Base-by-base conservation (phyloP, 2,797 vertebrate species). In the Spea hammondii region DNA sequence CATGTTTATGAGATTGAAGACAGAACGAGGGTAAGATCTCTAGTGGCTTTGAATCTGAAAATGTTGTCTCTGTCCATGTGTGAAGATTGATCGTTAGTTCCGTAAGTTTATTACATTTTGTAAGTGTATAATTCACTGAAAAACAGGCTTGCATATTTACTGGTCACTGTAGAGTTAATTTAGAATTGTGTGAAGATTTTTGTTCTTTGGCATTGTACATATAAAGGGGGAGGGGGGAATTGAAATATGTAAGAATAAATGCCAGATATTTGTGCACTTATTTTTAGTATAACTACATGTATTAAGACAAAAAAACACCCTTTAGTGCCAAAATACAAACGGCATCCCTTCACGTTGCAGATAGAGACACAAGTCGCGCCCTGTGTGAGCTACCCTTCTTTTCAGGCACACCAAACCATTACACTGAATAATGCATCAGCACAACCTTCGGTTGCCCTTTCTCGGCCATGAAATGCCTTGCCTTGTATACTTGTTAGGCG, bases 1-100 rank as follows among this genome's bases (percentile, higher is more conserved):
- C 93, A 91, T 83, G 96, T 99, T 87, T 94, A 97, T 62, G 96
- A 98, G 88, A 98, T 99, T 83, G 97, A 99, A 91, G 96, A 97
- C 87, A 93, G 96, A 88, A 99, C 97, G 17, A 96, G 95, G 95
- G 97, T 99, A 93, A 91, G 91, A 81, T n/a, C 10, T 17, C 53
- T 64, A 3, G 32, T 32, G 32, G 32, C 32, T 32, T 32, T 32
- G 32, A 32, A 32, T 32, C 32, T 2, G 32, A 2, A 32, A 32
- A 32, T 32, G 32, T 32, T 32, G 32, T 32, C 32, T 32, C 32
- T 32, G 32, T 32, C 32, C 32, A 32, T 32, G 32, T 32, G 32
- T 32, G 32, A 32, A 32, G 32, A 32, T 32, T 32, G 32, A 32
- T 32, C 3, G 32, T 32, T 32, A 32, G 32, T 32, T 32, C 32